A percentile compares a stretch with the other conserved stretches of the same genome.
phyloP scores from a whole-genome alignment of 2,797 vertebrate genomes.

The Saxicola maurus region DNA sequence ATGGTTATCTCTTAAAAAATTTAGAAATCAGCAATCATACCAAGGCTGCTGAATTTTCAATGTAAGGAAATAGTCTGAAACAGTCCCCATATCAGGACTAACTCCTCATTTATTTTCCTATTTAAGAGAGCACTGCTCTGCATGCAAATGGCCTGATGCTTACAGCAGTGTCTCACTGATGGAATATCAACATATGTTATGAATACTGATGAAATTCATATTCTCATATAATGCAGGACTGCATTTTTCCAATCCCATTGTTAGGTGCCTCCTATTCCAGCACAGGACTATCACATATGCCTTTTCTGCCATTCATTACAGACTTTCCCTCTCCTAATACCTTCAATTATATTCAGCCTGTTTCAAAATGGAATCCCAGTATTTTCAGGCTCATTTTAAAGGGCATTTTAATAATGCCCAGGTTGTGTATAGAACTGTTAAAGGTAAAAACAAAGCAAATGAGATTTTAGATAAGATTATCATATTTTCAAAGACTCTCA shows the following conservation, averaged over 20 bases:
- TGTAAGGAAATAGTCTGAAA: slow-evolving; percentile 5
- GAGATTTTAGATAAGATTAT: slow-evolving; percentile 1
- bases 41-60: not conserved
- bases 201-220: slow-evolving; percentile 54
- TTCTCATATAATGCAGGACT: not conserved
- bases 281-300: not conserved
- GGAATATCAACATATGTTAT: slow-evolving; percentile 18
- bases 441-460: slow-evolving; percentile 33
- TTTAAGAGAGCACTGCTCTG: slow-evolving; percentile 21
- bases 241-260: not conserved
- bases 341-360: not conserved
- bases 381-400: slow-evolving; percentile 10
- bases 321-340: not conserved
- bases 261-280: not conserved
- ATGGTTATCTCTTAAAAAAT: not conserved
- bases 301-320: not conserved
- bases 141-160: slow-evolving; percentile 34
- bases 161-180: not conserved
- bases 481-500: slow-evolving; percentile 1
- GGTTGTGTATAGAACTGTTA: not conserved
- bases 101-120: slow-evolving; percentile 45
- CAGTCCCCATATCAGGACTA: slow-evolving; percentile 4
- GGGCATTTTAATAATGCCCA: slow-evolving; percentile 4
- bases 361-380: slow-evolving; percentile 17
- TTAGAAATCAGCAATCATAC: not conserved